Base-by-base conservation (phyloP, 2,888 invertebrate genomes). In the Amphipoea oculea region DNA sequence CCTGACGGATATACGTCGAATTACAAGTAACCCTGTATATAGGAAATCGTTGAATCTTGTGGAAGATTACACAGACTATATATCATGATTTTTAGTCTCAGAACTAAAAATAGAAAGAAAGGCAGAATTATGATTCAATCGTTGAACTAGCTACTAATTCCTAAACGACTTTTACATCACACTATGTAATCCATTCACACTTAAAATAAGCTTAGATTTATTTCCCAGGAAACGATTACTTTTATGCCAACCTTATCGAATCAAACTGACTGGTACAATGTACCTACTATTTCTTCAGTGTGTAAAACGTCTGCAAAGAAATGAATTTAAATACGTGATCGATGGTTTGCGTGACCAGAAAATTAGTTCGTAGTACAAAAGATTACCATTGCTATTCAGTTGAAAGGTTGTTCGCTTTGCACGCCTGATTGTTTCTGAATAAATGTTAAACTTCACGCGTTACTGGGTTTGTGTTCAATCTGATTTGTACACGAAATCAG, bases 271-370 rank as follows among this genome's bases (percentile, higher is more conserved):
- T 40, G 6, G 6, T 57, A 57, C 40, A 57, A 7, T 51, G 70
- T 62, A 36, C 12, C 36, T 51, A 68, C 45, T 62, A 57, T 45
- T 45, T 48, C 40, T 66, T 62, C 42, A 73, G 20, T 66, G 48
- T 86, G 67, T 79, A 76, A 74, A 86, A 79, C 45, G 74, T 73
- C 72, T 57, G 57, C 72, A 65, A 80, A 77, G 83, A 80, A 86
- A 83, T 83, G 45, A 72, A 85, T 85, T 85, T 85, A 86, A 86
- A 86, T 85, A 86, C 80, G 51, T 80, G 86, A 86, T 85, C 86
- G 85, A 85, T 80, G 80, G 69, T 73, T 85, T 83, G 84, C 85
- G 86, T 85, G 85, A 86, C 85, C 75, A 67, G 80, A 85, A 85
- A 85, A 85, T 85, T 83, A 70, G 84, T 85, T 83, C 85, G 86